Percentiles rank a stretch among this genome's conserved stretches.
These are phyloP conservation scores for Felis chaus DNA, from an alignment of 2,113 vertebrate species.

Conservation along the genomic window DNA sequence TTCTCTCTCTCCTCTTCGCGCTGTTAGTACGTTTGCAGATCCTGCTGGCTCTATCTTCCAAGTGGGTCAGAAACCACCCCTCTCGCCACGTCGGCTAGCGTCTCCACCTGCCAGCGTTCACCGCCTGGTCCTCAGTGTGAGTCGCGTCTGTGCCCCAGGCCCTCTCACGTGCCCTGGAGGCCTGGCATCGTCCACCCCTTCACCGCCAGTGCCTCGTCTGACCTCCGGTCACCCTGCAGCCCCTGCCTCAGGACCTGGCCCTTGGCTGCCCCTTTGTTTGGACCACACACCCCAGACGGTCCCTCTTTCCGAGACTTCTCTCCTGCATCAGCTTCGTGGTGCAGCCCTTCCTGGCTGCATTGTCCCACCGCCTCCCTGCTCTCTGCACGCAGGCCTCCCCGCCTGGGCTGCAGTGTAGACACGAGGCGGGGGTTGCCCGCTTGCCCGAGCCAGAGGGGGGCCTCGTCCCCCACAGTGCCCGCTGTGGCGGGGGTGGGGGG, in stretches of 20 bases:
- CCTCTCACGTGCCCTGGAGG: neutral
- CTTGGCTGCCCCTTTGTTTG: neutral
- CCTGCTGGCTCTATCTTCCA: neutral
- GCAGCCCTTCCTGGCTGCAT: neutral
- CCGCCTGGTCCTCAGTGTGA: neutral
- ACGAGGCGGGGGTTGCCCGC: neutral
- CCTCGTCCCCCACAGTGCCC: neutral
- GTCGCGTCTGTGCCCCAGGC: neutral
- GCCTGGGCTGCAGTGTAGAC: rapidly evolving
- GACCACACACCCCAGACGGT: neutral
- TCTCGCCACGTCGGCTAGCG: rapidly evolving
- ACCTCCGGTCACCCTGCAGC: neutral
- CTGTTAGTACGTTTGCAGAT: neutral
- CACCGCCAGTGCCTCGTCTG: neutral
- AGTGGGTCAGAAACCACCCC: too few species aligned
- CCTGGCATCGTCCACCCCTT: rapidly evolving
- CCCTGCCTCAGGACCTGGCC: neutral
- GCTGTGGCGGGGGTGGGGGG: neutral
- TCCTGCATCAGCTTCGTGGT: rapidly evolving
- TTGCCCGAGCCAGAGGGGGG: too few species aligned
- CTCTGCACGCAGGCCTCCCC: neutral
- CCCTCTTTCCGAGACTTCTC: neutral
- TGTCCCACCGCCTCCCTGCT: neutral
- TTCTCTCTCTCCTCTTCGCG: neutral
- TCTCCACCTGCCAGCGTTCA: neutral